Conservation (phyloP, 2,113 vertebrate species). For the Xiphorhynchus elegans region DNA sequence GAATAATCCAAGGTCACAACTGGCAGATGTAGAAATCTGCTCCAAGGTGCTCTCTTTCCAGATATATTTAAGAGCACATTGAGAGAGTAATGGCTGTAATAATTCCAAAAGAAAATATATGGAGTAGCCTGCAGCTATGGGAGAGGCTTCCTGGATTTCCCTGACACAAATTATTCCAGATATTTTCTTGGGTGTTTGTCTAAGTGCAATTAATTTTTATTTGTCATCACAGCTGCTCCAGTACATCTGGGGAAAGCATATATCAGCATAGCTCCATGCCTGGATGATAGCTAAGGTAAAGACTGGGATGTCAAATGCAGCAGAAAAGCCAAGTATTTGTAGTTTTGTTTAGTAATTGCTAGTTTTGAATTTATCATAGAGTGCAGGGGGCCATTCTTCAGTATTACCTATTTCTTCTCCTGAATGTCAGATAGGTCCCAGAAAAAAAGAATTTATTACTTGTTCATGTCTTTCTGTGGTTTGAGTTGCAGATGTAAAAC, state of each 20-base stretch:
- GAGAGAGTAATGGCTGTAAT: not conserved
- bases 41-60: not conserved
- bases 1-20: not conserved
- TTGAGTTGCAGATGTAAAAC: not conserved
- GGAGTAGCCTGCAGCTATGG: not conserved
- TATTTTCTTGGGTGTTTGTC: not conserved
- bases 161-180: not conserved
- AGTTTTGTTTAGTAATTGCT: not conserved
- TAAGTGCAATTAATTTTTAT: not conserved
- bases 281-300: not conserved
- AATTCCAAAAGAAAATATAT: not conserved
- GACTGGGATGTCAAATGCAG: not conserved
- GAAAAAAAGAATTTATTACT: not conserved
- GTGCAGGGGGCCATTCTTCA: not conserved
- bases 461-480: not conserved
- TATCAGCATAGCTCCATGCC: not conserved
- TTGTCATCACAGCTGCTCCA: slow-evolving; percentile 14
- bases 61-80: not conserved
- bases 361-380: not conserved
- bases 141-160: not conserved
- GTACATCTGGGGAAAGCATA: not conserved
- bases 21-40: not conserved
- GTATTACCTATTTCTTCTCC: not conserved
- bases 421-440: not conserved
- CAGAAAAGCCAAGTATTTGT: slow-evolving; percentile 1